Percentiles rank a stretch among this genome's conserved stretches.
Evolutionary conservation across 2,113 vertebrate species (phyloP).

Genomic region (Onychostoma macrolepis): DNA sequence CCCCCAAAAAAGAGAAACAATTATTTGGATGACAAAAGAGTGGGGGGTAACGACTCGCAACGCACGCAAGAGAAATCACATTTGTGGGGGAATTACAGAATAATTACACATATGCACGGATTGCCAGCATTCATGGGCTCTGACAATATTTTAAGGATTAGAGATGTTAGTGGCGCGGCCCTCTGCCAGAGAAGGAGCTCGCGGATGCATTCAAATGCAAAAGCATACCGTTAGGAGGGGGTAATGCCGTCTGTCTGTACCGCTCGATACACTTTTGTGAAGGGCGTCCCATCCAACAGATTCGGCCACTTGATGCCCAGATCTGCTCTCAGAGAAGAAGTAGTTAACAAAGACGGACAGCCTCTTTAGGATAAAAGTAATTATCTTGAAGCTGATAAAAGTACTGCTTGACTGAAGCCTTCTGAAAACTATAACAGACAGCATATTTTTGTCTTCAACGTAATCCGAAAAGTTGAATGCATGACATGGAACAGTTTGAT

Average conservation of each 20-base stretch:
- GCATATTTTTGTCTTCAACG: slow-evolving; percentile 28
- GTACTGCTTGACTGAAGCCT: slow-evolving; percentile 56
- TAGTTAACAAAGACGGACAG: slow-evolving; percentile 82
- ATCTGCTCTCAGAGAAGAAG: slow-evolving; percentile 88
- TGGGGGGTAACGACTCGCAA: slow-evolving; percentile 68
- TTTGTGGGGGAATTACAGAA: slow-evolving; percentile 91
- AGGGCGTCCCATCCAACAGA: slow-evolving; percentile 83
- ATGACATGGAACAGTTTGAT: slow-evolving; percentile 53
- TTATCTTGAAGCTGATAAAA: slow-evolving; percentile 66
- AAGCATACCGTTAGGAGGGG: slow-evolving; percentile 85
- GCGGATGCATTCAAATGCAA: slow-evolving; percentile 93
- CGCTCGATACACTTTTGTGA: slow-evolving; percentile 85
- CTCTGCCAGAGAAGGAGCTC: slow-evolving; percentile 87
- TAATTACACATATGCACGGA: slow-evolving; percentile 95
- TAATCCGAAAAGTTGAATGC: slow-evolving; percentile 53
- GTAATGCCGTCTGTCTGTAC: slow-evolving; percentile 86
- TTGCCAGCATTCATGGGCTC: slow-evolving; percentile 87
- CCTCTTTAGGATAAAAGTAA: slow-evolving; percentile 79
- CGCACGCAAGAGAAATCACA: slow-evolving; percentile 88
- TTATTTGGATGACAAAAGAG: slow-evolving; percentile 82
- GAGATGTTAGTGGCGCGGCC: slow-evolving; percentile 86
- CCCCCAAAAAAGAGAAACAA: slow-evolving; percentile 86
- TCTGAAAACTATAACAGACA: slow-evolving; percentile 56
- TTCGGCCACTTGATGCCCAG: slow-evolving; percentile 87
- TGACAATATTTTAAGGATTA: slow-evolving; percentile 95